These are phyloP conservation scores for Zophobas atratus DNA, from an alignment of 1,140 invertebrate genomes.

Conservation along the genomic window DNA sequence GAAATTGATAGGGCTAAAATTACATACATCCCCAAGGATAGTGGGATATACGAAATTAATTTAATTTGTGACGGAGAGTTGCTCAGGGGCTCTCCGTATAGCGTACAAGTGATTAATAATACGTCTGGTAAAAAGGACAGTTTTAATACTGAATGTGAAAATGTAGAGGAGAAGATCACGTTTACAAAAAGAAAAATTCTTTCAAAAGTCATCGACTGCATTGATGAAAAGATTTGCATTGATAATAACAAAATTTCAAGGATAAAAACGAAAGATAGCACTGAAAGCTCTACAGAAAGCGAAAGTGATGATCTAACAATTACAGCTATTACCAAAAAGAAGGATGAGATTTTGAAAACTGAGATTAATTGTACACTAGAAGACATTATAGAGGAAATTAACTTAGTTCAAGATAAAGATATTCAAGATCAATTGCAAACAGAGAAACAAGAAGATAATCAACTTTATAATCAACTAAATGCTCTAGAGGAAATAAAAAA, in stretches of 20 bases:
- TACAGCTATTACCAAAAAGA: constrained; percentile 17
- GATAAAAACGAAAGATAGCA: neutral
- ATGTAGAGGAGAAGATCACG: constrained; percentile 17
- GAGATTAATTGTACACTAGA: constrained; percentile 19
- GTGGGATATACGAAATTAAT: constrained; percentile 63
- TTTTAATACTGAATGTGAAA: constrained; percentile 44
- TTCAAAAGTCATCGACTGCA: constrained; percentile 51
- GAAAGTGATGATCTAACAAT: constrained; percentile 28
- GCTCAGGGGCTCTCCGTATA: constrained; percentile 61
- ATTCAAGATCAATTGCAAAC: neutral
- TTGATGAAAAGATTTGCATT: constrained; percentile 48
- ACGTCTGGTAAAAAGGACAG: constrained; percentile 46
- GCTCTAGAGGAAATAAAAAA: constrained; percentile 11
- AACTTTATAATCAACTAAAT: neutral
- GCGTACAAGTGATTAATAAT: constrained; percentile 58
- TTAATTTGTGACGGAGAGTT: constrained; percentile 60
- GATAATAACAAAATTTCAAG: constrained; percentile 14
- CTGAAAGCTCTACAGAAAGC: constrained; percentile 33
- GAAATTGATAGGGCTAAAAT: constrained; percentile 61
- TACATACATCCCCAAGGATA: constrained; percentile 60
- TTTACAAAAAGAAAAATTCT: constrained; percentile 45
- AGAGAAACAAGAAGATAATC: constrained; percentile 7
- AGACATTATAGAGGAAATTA: constrained; percentile 24
- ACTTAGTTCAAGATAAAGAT: constrained; percentile 23
- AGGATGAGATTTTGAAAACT: constrained; percentile 24